These are phyloP conservation scores for Montipora cactus DNA, from an alignment of 64 coral and sea anemone genomes.

Conservation along the genomic window DNA sequence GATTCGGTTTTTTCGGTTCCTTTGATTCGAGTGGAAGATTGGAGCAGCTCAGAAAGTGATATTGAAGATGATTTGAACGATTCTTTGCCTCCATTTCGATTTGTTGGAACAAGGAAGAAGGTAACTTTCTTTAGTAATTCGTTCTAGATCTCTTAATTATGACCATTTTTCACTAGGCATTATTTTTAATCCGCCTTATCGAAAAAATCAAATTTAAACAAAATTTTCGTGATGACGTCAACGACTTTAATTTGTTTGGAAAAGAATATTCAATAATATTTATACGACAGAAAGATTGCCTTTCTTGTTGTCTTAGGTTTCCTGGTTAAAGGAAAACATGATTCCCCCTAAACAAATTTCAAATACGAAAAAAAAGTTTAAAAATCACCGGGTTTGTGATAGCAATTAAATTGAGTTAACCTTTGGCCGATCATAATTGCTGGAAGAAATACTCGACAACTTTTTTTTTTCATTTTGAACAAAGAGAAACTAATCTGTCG, in stretches of 20 bases:
- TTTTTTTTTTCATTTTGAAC: too few species aligned
- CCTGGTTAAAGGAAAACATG: background rate
- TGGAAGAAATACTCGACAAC: too few species aligned
- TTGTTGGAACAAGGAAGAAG: conserved; percentile 46
- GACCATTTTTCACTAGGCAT: background rate
- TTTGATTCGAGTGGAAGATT: conserved; percentile 64
- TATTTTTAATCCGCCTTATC: background rate
- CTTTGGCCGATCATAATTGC: too few species aligned
- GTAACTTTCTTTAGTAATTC: background rate
- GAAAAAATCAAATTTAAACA: background rate
- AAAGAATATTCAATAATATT: background rate
- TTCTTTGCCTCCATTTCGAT: conserved; percentile 33
- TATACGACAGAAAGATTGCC: background rate
- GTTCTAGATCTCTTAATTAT: background rate
- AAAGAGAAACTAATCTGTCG: too few species aligned
- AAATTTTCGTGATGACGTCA: background rate
- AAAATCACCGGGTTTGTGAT: background rate
- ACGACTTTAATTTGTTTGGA: background rate
- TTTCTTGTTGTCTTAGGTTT: background rate
- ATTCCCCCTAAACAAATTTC: background rate
- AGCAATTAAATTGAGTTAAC: background rate
- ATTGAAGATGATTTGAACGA: conserved; percentile 53
- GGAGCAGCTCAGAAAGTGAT: conserved; percentile 57
- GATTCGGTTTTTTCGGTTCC: conserved; percentile 59
- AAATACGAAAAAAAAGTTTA: background rate